These are phyloP conservation scores for Embiotoca jacksoni DNA, from an alignment of 2,113 vertebrate genomes.

Conservation along the genomic window DNA sequence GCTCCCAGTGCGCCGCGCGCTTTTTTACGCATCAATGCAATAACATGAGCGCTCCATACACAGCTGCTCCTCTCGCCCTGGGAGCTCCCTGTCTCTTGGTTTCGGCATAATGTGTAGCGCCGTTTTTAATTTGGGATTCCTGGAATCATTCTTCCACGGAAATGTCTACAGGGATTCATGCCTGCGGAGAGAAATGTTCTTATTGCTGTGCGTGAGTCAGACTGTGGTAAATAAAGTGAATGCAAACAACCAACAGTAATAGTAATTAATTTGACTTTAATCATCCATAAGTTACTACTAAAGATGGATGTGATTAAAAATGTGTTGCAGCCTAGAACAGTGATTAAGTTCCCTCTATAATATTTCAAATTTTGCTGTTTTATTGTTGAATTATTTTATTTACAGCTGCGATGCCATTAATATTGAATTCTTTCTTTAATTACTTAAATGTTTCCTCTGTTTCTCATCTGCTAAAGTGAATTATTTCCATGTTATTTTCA, in stretches of 20 bases:
- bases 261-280: background rate
- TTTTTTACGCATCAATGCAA: constrained; percentile 73
- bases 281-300: background rate
- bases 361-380: background rate
- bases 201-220: constrained; percentile 7
- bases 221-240: constrained; percentile 26
- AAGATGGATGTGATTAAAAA: background rate
- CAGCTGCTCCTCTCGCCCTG: constrained; percentile 76
- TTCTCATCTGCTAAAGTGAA: background rate
- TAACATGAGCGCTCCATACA: constrained; percentile 56
- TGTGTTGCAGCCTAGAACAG: background rate
- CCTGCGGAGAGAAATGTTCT: constrained; percentile 22
- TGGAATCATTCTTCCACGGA: constrained; percentile 38
- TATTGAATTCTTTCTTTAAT: background rate
- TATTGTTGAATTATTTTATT: background rate
- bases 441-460: background rate
- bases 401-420: background rate
- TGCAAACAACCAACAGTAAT: constrained; percentile 10
- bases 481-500: background rate
- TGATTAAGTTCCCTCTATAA: background rate
- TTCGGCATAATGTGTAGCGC: constrained; percentile 11
- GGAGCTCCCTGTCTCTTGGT: constrained; percentile 53
- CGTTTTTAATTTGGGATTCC: constrained; percentile 44
- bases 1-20: constrained; percentile 58
- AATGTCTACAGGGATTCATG: constrained; percentile 39